Conservation (phyloP, 1,140 invertebrate species). For the Stegodyphus dumicola region DNA sequence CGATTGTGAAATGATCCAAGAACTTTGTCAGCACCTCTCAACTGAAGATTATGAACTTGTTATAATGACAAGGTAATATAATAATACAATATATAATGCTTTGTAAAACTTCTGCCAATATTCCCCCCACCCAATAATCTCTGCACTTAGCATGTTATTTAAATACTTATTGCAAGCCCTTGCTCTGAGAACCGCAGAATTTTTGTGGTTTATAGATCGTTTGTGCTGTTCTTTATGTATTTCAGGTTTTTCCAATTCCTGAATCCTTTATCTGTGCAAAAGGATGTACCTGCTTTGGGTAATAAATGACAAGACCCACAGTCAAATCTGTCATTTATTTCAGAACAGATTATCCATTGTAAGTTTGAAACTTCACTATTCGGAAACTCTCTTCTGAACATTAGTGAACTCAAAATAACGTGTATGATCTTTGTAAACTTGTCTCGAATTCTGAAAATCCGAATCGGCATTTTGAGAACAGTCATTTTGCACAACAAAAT, state of each 20-base stretch:
- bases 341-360: neutral
- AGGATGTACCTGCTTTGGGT: neutral
- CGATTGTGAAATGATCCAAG: neutral
- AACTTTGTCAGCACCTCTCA: neutral
- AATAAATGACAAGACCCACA: neutral
- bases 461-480: neutral
- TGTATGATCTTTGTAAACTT: neutral
- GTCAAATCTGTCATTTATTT: neutral
- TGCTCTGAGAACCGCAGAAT: neutral
- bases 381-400: neutral
- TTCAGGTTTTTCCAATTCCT: constrained; percentile 23
- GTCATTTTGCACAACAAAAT: neutral
- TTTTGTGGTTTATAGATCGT: constrained; percentile 6
- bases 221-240: constrained; percentile 15
- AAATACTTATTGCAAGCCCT: neutral
- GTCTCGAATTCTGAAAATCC: neutral
- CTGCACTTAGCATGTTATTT: neutral
- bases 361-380: neutral
- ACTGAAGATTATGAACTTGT: neutral
- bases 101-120: neutral
- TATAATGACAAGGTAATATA: neutral
- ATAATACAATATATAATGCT: too few species aligned
- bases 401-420: neutral
- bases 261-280: constrained; percentile 25
- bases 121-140: neutral